Conservation (phyloP, 2,888 invertebrate genomes). For the Lathronympha strigana region DNA sequence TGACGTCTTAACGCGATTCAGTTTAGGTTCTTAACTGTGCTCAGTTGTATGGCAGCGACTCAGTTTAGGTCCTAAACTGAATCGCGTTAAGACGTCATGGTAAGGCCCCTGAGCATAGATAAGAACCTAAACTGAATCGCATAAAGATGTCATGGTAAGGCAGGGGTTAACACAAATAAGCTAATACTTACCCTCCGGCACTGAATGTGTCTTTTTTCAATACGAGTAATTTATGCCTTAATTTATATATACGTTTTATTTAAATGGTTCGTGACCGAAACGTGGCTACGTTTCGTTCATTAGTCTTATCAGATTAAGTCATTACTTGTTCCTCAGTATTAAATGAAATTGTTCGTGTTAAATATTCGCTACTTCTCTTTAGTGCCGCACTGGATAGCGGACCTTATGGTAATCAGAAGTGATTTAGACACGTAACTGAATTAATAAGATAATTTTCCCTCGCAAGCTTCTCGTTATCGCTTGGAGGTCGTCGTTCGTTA, state of each 20-base stretch:
- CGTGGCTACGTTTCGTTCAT: not conserved
- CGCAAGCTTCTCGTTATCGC: conserved; percentile 49
- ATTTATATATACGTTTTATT: not conserved
- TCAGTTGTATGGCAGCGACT: too few species aligned
- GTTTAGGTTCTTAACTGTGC: too few species aligned
- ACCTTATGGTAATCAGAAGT: conserved; percentile 40
- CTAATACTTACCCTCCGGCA: not conserved
- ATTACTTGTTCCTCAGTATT: conserved; percentile 1
- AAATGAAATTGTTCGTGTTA: conserved; percentile 2
- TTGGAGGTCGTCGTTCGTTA: conserved; percentile 53
- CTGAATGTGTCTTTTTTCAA: not conserved
- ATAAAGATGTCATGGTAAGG: too few species aligned
- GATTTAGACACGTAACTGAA: conserved; percentile 45
- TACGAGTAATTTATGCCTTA: not conserved
- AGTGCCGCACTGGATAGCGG: conserved; percentile 7
- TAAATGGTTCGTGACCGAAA: not conserved
- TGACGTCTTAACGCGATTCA: too few species aligned
- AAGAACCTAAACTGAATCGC: too few species aligned
- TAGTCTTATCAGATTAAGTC: conserved; percentile 8
- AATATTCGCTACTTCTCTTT: conserved; percentile 13
- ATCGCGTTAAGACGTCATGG: too few species aligned
- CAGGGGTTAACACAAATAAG: too few species aligned
- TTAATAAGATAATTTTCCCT: conserved; percentile 53
- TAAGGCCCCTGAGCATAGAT: too few species aligned
- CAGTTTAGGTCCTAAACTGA: too few species aligned